Conservation (phyloP, 2,113 vertebrate genomes). For the Semnornis frantzii region DNA sequence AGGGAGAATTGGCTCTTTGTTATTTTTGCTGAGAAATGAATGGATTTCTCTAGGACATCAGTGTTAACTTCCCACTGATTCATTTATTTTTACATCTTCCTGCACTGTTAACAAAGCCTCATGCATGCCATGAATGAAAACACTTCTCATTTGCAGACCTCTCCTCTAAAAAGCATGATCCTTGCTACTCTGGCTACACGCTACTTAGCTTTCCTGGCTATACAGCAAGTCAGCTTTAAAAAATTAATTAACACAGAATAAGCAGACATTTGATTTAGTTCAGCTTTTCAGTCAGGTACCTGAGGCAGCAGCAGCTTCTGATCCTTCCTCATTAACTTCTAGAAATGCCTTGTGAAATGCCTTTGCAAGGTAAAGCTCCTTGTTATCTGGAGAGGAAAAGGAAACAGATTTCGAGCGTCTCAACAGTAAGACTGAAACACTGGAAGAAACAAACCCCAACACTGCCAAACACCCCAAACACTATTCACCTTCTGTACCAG, state of each 20-base stretch:
- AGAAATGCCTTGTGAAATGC: slow-evolving; percentile 94
- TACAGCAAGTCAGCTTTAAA: not conserved
- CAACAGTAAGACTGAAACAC: not conserved
- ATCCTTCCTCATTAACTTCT: slow-evolving; percentile 97
- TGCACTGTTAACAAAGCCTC: not conserved
- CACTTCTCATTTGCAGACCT: not conserved
- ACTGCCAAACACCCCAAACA: not conserved
- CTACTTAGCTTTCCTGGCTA: not conserved
- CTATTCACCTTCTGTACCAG: not conserved
- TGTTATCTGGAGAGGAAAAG: slow-evolving; percentile 79
- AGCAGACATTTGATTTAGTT: slow-evolving; percentile 8
- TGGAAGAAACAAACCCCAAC: not conserved
- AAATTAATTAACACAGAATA: slow-evolving; percentile 34
- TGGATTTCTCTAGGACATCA: not conserved
- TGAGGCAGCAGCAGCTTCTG: slow-evolving; percentile 93
- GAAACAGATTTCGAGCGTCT: not conserved
- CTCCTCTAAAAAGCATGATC: not conserved
- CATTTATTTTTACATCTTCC: not conserved
- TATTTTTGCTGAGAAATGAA: not conserved
- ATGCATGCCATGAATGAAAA: not conserved
- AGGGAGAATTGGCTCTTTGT: not conserved
- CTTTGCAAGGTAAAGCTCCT: slow-evolving; percentile 90
- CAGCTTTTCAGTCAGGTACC: slow-evolving; percentile 74
- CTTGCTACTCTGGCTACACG: not conserved
- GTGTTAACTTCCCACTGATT: not conserved